Base-by-base conservation (phyloP, 2,113 vertebrate species). In the Dicentrarchus labrax region DNA sequence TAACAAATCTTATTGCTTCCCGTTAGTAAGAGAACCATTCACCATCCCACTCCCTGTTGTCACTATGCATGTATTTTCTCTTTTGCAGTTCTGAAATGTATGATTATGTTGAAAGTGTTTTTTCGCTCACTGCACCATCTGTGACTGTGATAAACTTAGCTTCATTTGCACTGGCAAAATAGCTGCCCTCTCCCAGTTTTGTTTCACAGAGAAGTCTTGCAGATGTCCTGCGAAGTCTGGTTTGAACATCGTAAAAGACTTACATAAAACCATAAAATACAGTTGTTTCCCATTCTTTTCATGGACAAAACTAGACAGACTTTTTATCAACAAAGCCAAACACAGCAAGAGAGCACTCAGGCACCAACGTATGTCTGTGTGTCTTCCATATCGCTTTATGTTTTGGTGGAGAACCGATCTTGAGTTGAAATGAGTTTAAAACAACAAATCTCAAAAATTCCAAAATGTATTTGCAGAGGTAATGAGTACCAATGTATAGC, bases 41-140 rank as follows among this genome's bases (percentile, higher is more conserved):
- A 67, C 53, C 36, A 4, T 65, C 24, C 36, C 3, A 1, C 39
- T 69, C 57, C 36, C 50, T 47, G 48, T 48, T 38, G 53, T 53
- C 67, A 67, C 10, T 43, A 17, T 78, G 72, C 56, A 61, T 82
- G 66, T 56, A 76, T 67, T 88, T 60, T 72, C 60, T 66, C 5
- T 30, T 83, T 71, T 38, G 11, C 69, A 61, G n/a, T 38, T 80
- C 38, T 54, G 17, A 69, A 70, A 79, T 51, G 68, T 47, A 19
- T 60, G 45, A 74, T 51, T 50, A 43, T 64, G 53, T 38, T 75
- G 48, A 59, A 22, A 76, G 65, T 2, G 60, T 48, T 85, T 83
- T 80, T 67, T 86, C 15, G 3, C 72, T 86, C 57, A 9, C 19
- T 76, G 59, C 56, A 9, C 84, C 80, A 88, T 90, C 84, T 87